Base-by-base conservation (phyloP, 2,888 invertebrate species). In the Drosophila cracens region DNA sequence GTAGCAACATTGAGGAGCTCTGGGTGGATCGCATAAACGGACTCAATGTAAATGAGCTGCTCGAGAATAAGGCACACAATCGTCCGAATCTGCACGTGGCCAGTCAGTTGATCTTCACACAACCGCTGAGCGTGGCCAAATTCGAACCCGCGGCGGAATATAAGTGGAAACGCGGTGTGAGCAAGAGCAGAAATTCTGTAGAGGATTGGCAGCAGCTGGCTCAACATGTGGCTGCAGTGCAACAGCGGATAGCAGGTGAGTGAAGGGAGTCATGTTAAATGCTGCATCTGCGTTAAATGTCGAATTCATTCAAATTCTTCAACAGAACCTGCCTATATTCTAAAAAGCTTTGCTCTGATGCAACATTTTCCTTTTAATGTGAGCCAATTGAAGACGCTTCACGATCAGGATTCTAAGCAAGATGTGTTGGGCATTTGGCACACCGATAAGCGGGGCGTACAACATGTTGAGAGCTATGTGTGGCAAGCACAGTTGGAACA, bases 1-100 rank as follows among this genome's bases (percentile, higher is more conserved):
- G 90, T 10, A 89, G 89, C 68, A 90, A 91, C 36, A 84, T 93
- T 60, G 83, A 90, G 27, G 74, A 91, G 58, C 70, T 93, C 1
- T 74, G 87, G 62, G 79, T 88, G 36, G 87, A 88, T 25, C 36
- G 43, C 0, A 91, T 94, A 40, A 91, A 93, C 71, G 91, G 91
- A 2, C 86, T 93, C 46, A 91, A 92, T 61, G 82, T 93, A 2
- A 82, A 83, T 25, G 80, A 88, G 2, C 64, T 87, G 27, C 60
- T 89, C 10, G 36, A 25, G 0, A 88, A 88, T 56, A 88, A 83
- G 51, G 90, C 89, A 2, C 63, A 63, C 29, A 74, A 90, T 59
- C 79, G 69, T 6, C 89, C 84, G 34, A 83, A 86, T 83, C 94
- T 83, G 1, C 78, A 83, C 64, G 82, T 92, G 0, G 76, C 79